Conservation (phyloP, 2,888 invertebrate genomes). For the Nemotelus pantherinus region DNA sequence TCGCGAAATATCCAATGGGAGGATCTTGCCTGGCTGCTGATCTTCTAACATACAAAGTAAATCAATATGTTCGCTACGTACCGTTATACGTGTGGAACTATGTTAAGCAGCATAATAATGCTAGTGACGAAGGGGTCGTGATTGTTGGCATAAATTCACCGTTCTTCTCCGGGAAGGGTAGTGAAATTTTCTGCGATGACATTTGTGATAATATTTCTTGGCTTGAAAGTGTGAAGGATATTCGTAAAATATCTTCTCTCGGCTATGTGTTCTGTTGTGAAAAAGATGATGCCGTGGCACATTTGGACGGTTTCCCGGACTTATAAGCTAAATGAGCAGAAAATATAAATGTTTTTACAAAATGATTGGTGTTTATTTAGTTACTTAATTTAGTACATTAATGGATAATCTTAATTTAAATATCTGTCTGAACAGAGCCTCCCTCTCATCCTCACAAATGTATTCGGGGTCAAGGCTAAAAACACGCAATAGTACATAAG, state of each 20-base stretch:
- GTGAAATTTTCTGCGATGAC: slow-evolving; percentile 13
- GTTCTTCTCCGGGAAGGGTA: slow-evolving; percentile 11
- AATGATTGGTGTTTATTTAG: too few relatives aligned
- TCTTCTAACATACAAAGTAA: slow-evolving; percentile 13
- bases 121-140: slow-evolving; percentile 4
- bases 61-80: slow-evolving; percentile 5
- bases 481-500: too few relatives aligned
- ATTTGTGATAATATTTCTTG: slow-evolving; percentile 20
- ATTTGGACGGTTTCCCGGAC: slow-evolving; percentile 21
- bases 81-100: slow-evolving; percentile 37
- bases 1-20: not conserved
- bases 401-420: too few relatives aligned
- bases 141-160: slow-evolving; percentile 38
- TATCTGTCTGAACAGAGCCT: too few relatives aligned
- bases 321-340: not conserved
- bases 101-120: not conserved
- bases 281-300: not conserved
- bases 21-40: not conserved
- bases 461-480: too few relatives aligned
- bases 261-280: slow-evolving; percentile 33
- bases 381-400: too few relatives aligned
- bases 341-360: too few relatives aligned
- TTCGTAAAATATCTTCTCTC: slow-evolving; percentile 16
- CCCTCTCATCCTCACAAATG: too few relatives aligned
- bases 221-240: not conserved